These are phyloP conservation scores for Terebella lapidaria DNA, from an alignment of 2,888 invertebrate species.

Conservation along the genomic window DNA sequence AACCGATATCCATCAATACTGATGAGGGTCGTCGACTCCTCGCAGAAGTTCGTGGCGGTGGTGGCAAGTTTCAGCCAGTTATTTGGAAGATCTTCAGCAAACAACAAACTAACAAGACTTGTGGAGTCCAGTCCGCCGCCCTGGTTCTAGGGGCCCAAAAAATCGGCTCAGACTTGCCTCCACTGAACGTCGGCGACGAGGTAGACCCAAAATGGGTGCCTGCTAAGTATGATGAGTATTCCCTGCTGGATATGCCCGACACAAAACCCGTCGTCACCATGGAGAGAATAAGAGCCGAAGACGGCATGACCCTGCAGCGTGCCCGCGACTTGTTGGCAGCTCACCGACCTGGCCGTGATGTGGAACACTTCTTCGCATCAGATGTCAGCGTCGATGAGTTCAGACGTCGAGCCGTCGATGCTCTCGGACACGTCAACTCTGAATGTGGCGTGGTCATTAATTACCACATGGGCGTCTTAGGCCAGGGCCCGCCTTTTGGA, in stretches of 20 bases:
- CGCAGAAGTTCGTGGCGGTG: background rate
- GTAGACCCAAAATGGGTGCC: background rate
- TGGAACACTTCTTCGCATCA: background rate
- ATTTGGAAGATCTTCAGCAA: slow-evolving; percentile 14
- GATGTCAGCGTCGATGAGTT: slow-evolving; percentile 12
- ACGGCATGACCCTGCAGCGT: slow-evolving; percentile 12
- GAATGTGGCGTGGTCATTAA: slow-evolving; percentile 13
- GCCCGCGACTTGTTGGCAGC: slow-evolving; percentile 5
- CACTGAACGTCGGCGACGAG: background rate
- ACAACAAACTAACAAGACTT: slow-evolving; percentile 9
- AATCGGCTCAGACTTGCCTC: background rate
- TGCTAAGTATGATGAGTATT: slow-evolving; percentile 7
- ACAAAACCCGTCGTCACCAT: slow-evolving; percentile 2
- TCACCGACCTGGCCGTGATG: slow-evolving; percentile 6
- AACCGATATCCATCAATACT: too few relatives aligned
- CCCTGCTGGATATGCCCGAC: slow-evolving; percentile 8
- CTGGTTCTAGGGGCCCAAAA: slow-evolving; percentile 12
- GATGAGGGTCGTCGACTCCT: slow-evolving; percentile 9
- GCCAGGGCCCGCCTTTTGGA: slow-evolving; percentile 13
- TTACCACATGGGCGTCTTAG: slow-evolving; percentile 18
- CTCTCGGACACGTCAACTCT: slow-evolving; percentile 3
- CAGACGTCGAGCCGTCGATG: slow-evolving; percentile 1
- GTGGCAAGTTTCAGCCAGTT: slow-evolving; percentile 5
- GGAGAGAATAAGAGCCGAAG: background rate
- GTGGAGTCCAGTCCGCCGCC: slow-evolving; percentile 14